Percentiles rank a stretch among this genome's conserved stretches.
phyloP scores from a whole-genome alignment of 2,888 invertebrate genomes.

The Plebejus melissa region DNA sequence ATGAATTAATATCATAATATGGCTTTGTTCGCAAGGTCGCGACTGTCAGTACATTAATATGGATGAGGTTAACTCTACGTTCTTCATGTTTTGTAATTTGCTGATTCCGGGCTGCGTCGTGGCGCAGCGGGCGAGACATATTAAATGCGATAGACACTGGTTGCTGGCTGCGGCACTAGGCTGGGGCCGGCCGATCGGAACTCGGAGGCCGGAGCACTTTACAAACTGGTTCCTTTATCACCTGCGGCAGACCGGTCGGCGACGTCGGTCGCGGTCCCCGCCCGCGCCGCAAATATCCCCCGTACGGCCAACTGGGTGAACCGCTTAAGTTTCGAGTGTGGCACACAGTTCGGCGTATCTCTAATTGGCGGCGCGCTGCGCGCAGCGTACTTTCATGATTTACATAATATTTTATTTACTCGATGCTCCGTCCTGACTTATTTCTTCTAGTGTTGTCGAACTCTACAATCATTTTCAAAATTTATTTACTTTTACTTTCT shows the following conservation, averaged over 20 bases:
- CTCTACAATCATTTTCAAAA: not conserved
- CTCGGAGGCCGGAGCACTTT: not conserved
- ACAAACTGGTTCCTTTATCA: conserved; percentile 6
- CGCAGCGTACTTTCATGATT: not conserved
- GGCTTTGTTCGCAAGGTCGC: conserved; percentile 16
- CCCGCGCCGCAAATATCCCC: not conserved
- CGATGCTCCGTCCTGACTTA: not conserved
- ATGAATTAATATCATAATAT: not conserved
- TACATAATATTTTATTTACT: not conserved
- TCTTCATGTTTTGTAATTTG: not conserved
- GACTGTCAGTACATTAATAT: not conserved
- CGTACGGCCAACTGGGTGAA: conserved; percentile 5
- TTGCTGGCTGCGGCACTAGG: not conserved
- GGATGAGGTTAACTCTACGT: not conserved
- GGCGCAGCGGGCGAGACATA: not conserved
- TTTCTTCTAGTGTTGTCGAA: not conserved
- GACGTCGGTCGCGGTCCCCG: not conserved
- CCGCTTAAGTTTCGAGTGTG: not conserved
- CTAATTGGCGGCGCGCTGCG: not conserved
- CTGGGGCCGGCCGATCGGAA: not conserved
- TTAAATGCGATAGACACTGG: not conserved
- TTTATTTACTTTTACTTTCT: not conserved
- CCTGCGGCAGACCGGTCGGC: not conserved
- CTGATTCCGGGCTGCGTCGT: not conserved
- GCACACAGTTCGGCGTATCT: not conserved